Evolutionary conservation across 2,113 vertebrate genomes (phyloP), one percentile per base, ranked within the genome.

Genomic region (Orycteropus afer): DNA sequence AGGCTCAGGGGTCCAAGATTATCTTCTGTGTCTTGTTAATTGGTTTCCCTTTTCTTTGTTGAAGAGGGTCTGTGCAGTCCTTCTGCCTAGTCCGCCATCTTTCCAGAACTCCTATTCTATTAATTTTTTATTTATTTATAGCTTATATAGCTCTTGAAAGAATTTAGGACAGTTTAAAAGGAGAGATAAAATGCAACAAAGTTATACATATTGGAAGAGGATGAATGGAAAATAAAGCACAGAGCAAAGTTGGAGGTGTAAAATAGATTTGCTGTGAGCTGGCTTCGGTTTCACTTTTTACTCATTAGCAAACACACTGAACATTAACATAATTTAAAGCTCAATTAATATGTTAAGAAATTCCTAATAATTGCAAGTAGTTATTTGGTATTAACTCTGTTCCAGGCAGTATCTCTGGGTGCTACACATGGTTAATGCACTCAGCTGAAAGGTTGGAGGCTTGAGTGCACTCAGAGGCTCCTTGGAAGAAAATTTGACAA

Each of bases 41-140:
- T n/a, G n/a, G n/a, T n/a, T n/a, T n/a, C n/a, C n/a, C n/a, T n/a
- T n/a, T n/a, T n/a, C n/a, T n/a, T n/a, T n/a, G n/a, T n/a, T n/a
- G n/a, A n/a, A n/a, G n/a, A n/a, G n/a, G n/a, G n/a, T n/a, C n/a
- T n/a, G n/a, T n/a, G n/a, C n/a, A n/a, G n/a, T n/a, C n/a, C n/a
- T n/a, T n/a, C n/a, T n/a, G n/a, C n/a, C n/a, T n/a, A n/a, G n/a
- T n/a, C n/a, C n/a, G n/a, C n/a, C n/a, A n/a, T n/a, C n/a, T n/a
- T n/a, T n/a, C n/a, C n/a, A n/a, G n/a, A n/a, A n/a, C n/a, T n/a
- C n/a, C 93, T 80, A 32, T 59, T 69, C 20, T 65, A 7, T 76
- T 55, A 55, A 9, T 34, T 90, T 96, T n/a, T 90, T 87, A 55
- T 76, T 71, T 95, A 93, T 83, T 91, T 89, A 69, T 76, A 80